phyloP scores from a whole-genome alignment of 1,140 invertebrate genomes.

The Leptestheria dahalacensis region DNA sequence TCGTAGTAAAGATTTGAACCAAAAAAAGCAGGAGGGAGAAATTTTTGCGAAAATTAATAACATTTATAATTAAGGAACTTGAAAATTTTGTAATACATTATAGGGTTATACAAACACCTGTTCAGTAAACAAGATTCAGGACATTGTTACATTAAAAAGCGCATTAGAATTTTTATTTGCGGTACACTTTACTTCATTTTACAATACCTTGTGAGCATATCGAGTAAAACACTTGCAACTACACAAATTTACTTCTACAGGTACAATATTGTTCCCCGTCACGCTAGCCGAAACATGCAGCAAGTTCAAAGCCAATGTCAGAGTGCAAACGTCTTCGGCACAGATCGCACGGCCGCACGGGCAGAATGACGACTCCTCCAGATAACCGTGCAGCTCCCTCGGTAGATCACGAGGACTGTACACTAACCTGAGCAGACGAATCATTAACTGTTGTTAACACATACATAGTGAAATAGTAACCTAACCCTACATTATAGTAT shows the following conservation, averaged over 20 bases:
- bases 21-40: too few relatives aligned
- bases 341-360: neutral
- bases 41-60: too few relatives aligned
- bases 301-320: neutral
- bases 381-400: neutral
- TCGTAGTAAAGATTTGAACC: too few relatives aligned
- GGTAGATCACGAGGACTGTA: neutral
- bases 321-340: neutral
- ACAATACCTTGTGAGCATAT: neutral
- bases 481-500: too few relatives aligned
- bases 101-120: too few relatives aligned
- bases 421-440: neutral
- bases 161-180: neutral
- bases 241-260: slow-evolving; percentile 3
- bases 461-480: too few relatives aligned
- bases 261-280: slow-evolving; percentile 2
- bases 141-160: neutral
- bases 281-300: slow-evolving; percentile 4
- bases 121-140: too few relatives aligned
- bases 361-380: neutral
- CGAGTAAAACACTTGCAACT: neutral
- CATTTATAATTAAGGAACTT: too few relatives aligned
- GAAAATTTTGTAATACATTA: too few relatives aligned
- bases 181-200: neutral
- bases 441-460: neutral